These are phyloP conservation scores for Plectropomus leopardus DNA, from an alignment of 2,113 vertebrate species.

Conservation along the genomic window DNA sequence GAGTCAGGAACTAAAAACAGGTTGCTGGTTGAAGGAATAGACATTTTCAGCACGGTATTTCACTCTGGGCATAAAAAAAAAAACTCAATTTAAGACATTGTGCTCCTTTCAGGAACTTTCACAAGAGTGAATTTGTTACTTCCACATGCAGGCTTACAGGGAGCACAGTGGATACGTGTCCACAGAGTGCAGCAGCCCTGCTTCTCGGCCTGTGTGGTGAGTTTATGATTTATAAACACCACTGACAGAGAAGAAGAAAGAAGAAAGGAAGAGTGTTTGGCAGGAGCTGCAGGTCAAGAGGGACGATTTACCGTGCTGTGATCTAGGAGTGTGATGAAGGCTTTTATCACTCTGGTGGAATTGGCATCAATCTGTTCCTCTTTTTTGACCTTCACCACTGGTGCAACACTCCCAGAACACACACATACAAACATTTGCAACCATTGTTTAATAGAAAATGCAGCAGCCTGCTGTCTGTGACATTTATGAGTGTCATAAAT, in stretches of 20 bases:
- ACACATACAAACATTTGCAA: constrained; percentile 27
- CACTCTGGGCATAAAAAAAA: neutral
- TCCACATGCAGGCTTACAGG: neutral
- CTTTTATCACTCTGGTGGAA: constrained; percentile 61
- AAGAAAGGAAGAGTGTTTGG: constrained; percentile 50
- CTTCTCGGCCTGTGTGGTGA: constrained; percentile 47
- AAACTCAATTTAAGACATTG: neutral
- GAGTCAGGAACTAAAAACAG: neutral
- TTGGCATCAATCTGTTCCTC: constrained; percentile 39
- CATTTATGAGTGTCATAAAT: constrained; percentile 53
- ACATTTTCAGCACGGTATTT: neutral
- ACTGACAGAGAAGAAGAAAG: constrained; percentile 52
- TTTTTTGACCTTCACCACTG: constrained; percentile 47
- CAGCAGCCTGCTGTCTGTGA: constrained; percentile 35
- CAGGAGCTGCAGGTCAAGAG: constrained; percentile 31
- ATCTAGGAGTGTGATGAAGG: constrained; percentile 39
- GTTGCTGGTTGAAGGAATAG: constrained; percentile 1
- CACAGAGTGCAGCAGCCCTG: constrained; percentile 18
- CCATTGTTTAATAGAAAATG: constrained; percentile 34
- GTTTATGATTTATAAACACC: constrained; percentile 65
- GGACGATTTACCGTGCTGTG: constrained; percentile 54
- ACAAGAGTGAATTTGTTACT: constrained; percentile 23
- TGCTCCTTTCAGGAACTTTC: constrained; percentile 15
- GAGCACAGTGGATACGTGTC: constrained; percentile 25
- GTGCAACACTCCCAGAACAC: constrained; percentile 41